Evolutionary conservation across 2,113 vertebrate genomes (phyloP).

Genomic region (Grus americana): DNA sequence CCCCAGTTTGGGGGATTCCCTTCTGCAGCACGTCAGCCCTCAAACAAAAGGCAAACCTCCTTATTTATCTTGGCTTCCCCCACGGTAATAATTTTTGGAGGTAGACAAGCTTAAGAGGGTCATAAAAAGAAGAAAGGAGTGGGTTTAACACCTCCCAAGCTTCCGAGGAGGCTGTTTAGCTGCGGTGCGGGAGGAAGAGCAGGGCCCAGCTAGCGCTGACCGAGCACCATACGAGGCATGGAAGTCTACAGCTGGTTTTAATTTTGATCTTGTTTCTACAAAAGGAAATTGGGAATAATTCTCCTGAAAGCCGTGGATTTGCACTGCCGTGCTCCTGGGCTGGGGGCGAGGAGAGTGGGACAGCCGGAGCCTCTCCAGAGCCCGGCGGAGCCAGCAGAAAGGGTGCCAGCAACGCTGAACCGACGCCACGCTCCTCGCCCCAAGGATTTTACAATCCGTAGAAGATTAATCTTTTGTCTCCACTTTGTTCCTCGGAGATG

Average conservation of each 20-base stretch:
- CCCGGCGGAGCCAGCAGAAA: background rate
- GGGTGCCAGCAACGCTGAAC: background rate
- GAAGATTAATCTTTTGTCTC: slow-evolving; percentile 10
- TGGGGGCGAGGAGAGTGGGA: background rate
- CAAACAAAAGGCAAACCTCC: background rate
- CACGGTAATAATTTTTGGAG: background rate
- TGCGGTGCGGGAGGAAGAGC: rapidly evolving
- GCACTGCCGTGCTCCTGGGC: background rate
- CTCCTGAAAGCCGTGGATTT: background rate
- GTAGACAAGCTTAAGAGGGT: background rate
- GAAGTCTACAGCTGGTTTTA: background rate
- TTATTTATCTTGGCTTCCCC: background rate
- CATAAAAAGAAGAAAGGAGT: background rate
- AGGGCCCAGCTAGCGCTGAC: background rate
- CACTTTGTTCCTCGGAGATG: background rate
- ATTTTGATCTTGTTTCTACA: background rate
- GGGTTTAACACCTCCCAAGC: background rate
- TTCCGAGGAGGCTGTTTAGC: background rate
- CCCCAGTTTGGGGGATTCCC: background rate
- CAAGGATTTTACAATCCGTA: background rate
- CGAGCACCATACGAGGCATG: rapidly evolving
- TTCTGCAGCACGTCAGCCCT: background rate
- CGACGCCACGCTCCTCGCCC: background rate
- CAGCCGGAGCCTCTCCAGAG: background rate
- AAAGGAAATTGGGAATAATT: background rate